A percentile compares a stretch with the other conserved stretches of the same genome.
These are phyloP conservation scores for Strix aluco DNA, from an alignment of 2,113 vertebrate genomes.

Conservation along the genomic window DNA sequence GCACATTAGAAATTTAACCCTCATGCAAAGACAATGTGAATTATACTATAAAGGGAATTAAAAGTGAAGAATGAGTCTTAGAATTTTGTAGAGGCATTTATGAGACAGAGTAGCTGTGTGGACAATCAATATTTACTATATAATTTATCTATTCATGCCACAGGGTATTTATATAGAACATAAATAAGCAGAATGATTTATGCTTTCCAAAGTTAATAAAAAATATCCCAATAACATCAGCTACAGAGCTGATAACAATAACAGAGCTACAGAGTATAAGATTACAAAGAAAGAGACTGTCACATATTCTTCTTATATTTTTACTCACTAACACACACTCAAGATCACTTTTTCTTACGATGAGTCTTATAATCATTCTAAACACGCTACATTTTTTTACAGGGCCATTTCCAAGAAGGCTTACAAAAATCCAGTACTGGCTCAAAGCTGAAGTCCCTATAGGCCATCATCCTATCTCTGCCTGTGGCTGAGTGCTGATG, in stretches of 20 bases:
- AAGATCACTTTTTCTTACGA: neutral
- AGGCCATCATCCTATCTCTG: neutral
- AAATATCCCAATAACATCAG: constrained; percentile 4
- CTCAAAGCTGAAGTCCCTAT: neutral
- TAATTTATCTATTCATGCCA: neutral
- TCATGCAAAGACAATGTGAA: constrained; percentile 32
- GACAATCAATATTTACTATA: neutral
- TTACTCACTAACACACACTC: neutral
- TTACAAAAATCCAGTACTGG: neutral
- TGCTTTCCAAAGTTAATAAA: constrained; percentile 41
- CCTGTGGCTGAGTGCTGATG: neutral
- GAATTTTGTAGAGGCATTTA: constrained; percentile 35
- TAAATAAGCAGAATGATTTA: constrained; percentile 6
- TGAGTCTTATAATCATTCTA: neutral
- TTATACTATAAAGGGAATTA: constrained; percentile 39
- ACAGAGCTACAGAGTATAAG: neutral
- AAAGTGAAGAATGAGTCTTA: constrained; percentile 16
- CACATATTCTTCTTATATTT: neutral
- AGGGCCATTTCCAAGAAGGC: neutral
- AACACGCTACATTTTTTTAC: neutral
- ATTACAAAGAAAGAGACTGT: neutral
- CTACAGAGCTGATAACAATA: neutral
- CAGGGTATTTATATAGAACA: constrained; percentile 12
- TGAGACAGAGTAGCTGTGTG: neutral
- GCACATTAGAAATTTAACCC: constrained; percentile 15